phyloP scores from a whole-genome alignment of 2,113 vertebrate genomes.

The Nannospalax galili region DNA sequence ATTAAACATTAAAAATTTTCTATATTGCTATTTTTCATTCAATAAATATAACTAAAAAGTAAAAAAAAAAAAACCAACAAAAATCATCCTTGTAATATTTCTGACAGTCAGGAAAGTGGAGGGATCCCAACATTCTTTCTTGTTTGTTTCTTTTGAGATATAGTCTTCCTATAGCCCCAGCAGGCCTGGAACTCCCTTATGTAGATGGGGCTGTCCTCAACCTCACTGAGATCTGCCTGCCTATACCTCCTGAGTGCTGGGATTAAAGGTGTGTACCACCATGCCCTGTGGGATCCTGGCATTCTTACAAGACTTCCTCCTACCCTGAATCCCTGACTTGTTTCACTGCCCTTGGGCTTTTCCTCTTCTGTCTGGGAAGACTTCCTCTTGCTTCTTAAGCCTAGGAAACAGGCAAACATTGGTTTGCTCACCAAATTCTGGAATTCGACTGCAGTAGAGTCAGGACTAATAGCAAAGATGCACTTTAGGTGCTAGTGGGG shows the following conservation, averaged over 20 bases:
- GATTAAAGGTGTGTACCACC: too few species aligned
- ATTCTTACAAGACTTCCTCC: neutral
- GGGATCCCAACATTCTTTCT: neutral
- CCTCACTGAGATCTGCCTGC: too few species aligned
- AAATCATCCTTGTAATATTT: neutral
- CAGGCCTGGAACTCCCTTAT: too few species aligned
- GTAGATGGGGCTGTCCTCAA: too few species aligned
- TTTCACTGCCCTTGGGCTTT: neutral
- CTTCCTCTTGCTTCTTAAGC: neutral
- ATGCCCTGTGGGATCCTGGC: neutral
- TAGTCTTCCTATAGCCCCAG: too few species aligned
- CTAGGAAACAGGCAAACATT: neutral
- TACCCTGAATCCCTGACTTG: neutral
- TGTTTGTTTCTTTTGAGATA: too few species aligned
- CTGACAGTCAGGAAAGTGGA: neutral
- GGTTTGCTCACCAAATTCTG: neutral
- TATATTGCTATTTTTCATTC: too few species aligned
- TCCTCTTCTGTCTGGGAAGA: neutral
- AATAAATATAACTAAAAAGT: too few species aligned
- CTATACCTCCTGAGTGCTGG: too few species aligned
- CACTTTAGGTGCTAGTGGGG: neutral
- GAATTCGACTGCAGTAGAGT: neutral
- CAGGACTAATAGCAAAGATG: neutral
- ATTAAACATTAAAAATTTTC: too few species aligned
- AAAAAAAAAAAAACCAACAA: too few species aligned